Conservation (phyloP, 2,888 invertebrate genomes). For the Callinectes sapidus region DNA sequence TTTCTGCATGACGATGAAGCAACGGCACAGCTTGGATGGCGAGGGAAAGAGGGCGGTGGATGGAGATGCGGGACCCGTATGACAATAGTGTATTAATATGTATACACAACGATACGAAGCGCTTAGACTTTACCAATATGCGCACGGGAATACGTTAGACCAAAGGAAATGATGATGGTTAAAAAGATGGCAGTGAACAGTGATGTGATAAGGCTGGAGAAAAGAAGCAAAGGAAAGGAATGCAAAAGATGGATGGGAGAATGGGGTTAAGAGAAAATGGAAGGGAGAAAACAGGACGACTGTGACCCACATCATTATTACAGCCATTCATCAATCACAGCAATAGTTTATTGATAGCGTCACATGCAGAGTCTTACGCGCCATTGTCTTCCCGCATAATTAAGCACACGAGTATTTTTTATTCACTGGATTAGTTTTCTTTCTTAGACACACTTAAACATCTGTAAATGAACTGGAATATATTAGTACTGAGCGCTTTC, state of each 20-base stretch:
- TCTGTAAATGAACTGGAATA: no score
- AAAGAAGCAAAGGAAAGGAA: neutral
- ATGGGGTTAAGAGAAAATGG: neutral
- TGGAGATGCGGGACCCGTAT: conserved; percentile 46
- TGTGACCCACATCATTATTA: no score
- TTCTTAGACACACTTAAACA: no score
- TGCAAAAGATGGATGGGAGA: neutral
- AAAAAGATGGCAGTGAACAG: neutral
- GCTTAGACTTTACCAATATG: neutral
- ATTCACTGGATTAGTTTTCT: no score
- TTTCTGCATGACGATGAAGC: neutral
- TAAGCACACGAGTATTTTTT: no score
- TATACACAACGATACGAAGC: neutral
- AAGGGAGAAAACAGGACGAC: no score
- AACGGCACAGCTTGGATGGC: neutral
- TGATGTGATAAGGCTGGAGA: neutral
- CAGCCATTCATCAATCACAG: no score
- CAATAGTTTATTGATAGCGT: no score
- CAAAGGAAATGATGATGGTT: neutral
- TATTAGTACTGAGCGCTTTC: no score
- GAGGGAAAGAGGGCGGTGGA: neutral
- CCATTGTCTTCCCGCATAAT: no score
- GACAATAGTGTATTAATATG: neutral
- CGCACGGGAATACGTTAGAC: neutral
- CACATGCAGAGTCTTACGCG: no score